Evolutionary conservation across 2,888 invertebrate species (phyloP).

Genomic region (Drosophila paranaensis): DNA sequence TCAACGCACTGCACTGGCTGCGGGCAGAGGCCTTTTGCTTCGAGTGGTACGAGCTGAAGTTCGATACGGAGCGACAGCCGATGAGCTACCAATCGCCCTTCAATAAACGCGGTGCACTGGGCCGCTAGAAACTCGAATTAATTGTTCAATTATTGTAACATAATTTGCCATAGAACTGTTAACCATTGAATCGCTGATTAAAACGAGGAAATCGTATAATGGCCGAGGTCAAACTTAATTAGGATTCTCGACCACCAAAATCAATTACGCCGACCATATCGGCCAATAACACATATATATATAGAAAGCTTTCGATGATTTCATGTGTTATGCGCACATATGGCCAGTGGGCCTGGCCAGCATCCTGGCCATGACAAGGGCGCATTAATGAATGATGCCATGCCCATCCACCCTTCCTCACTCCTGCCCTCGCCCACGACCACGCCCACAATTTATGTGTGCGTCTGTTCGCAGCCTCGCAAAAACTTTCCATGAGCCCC

Average conservation of each 20-base stretch:
- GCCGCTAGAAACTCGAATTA: slow-evolving; percentile 17
- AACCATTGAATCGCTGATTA: slow-evolving; percentile 19
- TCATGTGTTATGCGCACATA: slow-evolving; percentile 50
- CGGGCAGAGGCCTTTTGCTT: slow-evolving; percentile 55
- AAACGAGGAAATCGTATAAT: slow-evolving; percentile 66
- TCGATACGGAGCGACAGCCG: slow-evolving; percentile 27
- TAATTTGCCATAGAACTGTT: slow-evolving; percentile 41
- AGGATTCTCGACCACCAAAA: slow-evolving; percentile 50
- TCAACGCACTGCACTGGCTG: slow-evolving; percentile 15
- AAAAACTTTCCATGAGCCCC: slow-evolving; percentile 53
- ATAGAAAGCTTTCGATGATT: slow-evolving; percentile 29
- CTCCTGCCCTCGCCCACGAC: no score
- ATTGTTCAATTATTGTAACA: slow-evolving; percentile 64
- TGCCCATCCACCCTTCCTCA: neutral
- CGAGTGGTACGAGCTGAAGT: slow-evolving; percentile 60
- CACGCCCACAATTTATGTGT: slow-evolving; percentile 36
- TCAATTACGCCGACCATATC: slow-evolving; percentile 60
- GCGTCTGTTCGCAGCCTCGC: slow-evolving; percentile 8
- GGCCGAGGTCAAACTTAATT: slow-evolving; percentile 50
- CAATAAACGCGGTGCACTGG: slow-evolving; percentile 12
- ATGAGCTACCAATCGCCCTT: slow-evolving; percentile 40
- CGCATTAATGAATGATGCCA: slow-evolving; percentile 54
- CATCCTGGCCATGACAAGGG: slow-evolving; percentile 44
- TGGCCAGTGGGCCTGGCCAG: slow-evolving; percentile 22
- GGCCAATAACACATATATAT: slow-evolving; percentile 18